Evolutionary conservation across 2,113 vertebrate genomes (phyloP).

Genomic region (Seriola aureovittata): DNA sequence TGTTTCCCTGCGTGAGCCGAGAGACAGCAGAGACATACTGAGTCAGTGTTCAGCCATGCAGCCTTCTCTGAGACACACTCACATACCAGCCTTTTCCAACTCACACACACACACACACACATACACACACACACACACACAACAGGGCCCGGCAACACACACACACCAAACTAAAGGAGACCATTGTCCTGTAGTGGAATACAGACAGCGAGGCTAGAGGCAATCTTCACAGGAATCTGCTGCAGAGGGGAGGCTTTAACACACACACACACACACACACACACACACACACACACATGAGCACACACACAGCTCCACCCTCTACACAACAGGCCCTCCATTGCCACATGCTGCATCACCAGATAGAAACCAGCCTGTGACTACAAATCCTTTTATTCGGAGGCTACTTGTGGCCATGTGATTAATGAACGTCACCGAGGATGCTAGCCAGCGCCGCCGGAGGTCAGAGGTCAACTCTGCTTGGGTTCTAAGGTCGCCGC

Average conservation of each 20-base stretch:
- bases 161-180: constrained; percentile 66
- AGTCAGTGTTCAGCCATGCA: constrained; percentile 67
- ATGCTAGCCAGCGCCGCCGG: neutral
- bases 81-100: constrained; percentile 43
- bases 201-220: constrained; percentile 59
- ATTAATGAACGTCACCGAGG: constrained; percentile 58
- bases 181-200: constrained; percentile 68
- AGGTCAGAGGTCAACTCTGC: constrained; percentile 63
- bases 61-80: constrained; percentile 40
- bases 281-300: constrained; percentile 3
- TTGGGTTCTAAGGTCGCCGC: constrained; percentile 48
- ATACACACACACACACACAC: constrained; percentile 47
- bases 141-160: constrained; percentile 28
- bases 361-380: constrained; percentile 4
- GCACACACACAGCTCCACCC: constrained; percentile 24
- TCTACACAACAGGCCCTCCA: constrained; percentile 33
- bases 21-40: constrained; percentile 64
- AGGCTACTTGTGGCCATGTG: constrained; percentile 41
- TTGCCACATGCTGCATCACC: constrained; percentile 27
- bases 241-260: constrained; percentile 19
- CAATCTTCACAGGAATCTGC: constrained; percentile 71
- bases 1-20: constrained; percentile 65
- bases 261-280: constrained; percentile 14
- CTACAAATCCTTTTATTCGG: constrained; percentile 33
- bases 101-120: constrained; percentile 46